phyloP scores from a whole-genome alignment of 92 coral and sea anemone species.

The Hydrozoanthus gracilis region DNA sequence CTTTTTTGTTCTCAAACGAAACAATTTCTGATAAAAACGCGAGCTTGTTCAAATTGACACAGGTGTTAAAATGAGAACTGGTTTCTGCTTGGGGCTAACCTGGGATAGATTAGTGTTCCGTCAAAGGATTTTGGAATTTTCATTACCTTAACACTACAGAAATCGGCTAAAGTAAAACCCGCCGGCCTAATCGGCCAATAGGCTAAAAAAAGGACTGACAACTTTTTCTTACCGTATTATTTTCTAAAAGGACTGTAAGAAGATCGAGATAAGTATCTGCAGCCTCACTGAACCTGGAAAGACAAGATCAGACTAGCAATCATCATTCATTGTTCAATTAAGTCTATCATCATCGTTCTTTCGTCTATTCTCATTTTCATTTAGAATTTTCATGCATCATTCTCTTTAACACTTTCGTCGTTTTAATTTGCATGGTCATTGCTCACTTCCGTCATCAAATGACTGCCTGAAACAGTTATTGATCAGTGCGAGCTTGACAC shows the following conservation, averaged over 20 bases:
- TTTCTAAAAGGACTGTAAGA: slow-evolving; percentile 31
- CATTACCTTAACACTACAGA: not conserved
- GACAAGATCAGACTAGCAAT: not conserved
- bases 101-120: too few species aligned
- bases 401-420: not conserved
- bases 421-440: not conserved
- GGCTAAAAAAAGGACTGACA: not conserved
- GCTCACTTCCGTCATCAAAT: not conserved
- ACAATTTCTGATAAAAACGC: too few species aligned
- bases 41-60: too few species aligned
- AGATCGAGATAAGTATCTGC: slow-evolving; percentile 32
- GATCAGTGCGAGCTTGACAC: too few species aligned
- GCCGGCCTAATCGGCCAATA: not conserved
- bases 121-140: not conserved
- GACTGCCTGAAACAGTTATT: too few species aligned
- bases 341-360: not conserved
- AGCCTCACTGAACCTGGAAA: slow-evolving; percentile 31
- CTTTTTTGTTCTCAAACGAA: too few species aligned
- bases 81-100: too few species aligned
- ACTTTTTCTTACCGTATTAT: slow-evolving; percentile 18
- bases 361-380: not conserved
- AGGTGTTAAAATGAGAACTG: too few species aligned
- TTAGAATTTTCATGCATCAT: not conserved
- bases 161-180: too few species aligned
- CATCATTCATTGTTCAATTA: not conserved